Percentiles rank a stretch among this genome's conserved stretches.
Evolutionary conservation across 2,113 vertebrate species (phyloP).

Genomic region (Cercocebus atys): DNA sequence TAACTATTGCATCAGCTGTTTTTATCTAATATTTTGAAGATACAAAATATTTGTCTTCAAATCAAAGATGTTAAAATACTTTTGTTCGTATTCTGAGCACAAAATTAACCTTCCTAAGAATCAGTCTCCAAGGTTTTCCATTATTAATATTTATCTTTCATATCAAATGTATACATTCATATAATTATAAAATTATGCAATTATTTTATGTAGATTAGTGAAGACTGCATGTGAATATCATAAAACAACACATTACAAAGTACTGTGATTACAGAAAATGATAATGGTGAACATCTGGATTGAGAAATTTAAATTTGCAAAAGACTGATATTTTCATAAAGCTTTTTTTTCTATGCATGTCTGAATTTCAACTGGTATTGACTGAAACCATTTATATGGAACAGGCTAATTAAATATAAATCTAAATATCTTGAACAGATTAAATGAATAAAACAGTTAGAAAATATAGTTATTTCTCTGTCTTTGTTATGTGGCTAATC

Average conservation of each 20-base stretch:
- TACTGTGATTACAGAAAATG: slow-evolving; percentile 23
- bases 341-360: background rate
- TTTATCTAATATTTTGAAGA: slow-evolving; percentile 29
- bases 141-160: background rate
- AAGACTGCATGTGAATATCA: background rate
- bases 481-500: background rate
- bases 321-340: slow-evolving; percentile 20
- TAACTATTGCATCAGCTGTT: background rate
- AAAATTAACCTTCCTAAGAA: slow-evolving; percentile 7
- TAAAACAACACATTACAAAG: slow-evolving; percentile 55
- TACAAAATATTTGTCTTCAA: slow-evolving; percentile 8
- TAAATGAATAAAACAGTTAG: background rate
- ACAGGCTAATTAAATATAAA: background rate
- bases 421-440: background rate
- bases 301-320: slow-evolving; percentile 35
- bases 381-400: background rate
- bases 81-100: background rate
- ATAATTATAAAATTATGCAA: slow-evolving; percentile 41
- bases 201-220: slow-evolving; percentile 49
- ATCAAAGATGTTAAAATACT: background rate
- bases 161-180: background rate
- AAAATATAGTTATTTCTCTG: background rate
- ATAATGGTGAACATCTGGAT: slow-evolving; percentile 48
- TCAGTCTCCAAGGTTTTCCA: background rate
- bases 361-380: background rate